Conservation (phyloP, 1,140 invertebrate species). For the Drosophila oshimai region DNA sequence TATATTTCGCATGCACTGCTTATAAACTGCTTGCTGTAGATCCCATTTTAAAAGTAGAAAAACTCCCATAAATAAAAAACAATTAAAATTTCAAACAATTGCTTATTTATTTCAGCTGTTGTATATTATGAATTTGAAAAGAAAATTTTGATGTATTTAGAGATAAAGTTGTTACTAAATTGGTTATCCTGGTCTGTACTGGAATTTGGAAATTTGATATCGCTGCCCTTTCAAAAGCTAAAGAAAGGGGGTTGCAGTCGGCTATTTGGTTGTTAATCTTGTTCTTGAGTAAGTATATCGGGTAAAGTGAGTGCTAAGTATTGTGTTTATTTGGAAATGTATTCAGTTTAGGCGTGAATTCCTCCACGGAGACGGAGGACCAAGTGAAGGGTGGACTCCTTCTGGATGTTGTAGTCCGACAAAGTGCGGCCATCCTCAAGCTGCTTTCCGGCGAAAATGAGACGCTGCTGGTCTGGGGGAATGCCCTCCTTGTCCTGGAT, state of each 20-base stretch:
- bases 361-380: slow-evolving; percentile 94
- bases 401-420: slow-evolving; percentile 94
- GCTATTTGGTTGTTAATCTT: slow-evolving; percentile 4
- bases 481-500: slow-evolving; percentile 48
- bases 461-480: slow-evolving; percentile 86
- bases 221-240: slow-evolving; percentile 1
- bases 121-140: slow-evolving; percentile 44
- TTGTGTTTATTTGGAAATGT: slow-evolving; percentile 37
- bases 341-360: slow-evolving; percentile 56
- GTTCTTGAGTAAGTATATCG: not conserved
- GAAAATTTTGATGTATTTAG: slow-evolving; percentile 20
- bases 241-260: slow-evolving; percentile 4
- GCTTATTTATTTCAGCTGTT: slow-evolving; percentile 34
- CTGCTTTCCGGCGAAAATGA: slow-evolving; percentile 91
- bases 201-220: slow-evolving; percentile 9
- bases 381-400: slow-evolving; percentile 95
- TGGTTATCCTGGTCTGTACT: not conserved
- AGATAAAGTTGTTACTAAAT: slow-evolving; percentile 12
- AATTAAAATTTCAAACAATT: not conserved
- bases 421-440: slow-evolving; percentile 91
- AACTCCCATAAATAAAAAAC: not conserved
- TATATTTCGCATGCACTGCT: not conserved
- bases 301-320: slow-evolving; percentile 14
- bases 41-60: too few relatives aligned
- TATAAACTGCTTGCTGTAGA: too few relatives aligned